These are phyloP conservation scores for Boloria euphrosyne DNA, from an alignment of 2,888 invertebrate species.

Conservation along the genomic window DNA sequence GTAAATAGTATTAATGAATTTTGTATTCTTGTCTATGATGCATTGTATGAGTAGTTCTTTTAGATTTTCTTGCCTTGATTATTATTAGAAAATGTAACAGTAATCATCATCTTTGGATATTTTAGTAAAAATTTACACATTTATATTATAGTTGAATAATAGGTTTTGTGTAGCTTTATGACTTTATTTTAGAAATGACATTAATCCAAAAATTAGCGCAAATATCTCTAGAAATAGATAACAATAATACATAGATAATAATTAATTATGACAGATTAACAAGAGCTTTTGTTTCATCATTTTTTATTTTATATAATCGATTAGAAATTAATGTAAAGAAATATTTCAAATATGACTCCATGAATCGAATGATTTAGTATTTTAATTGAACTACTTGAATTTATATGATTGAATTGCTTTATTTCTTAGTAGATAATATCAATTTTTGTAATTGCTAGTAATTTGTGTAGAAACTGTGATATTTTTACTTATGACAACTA, in stretches of 20 bases:
- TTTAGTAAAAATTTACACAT: constrained; percentile 16
- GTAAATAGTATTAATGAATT: constrained; percentile 20
- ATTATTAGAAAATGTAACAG: not conserved
- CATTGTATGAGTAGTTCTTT: constrained; percentile 1
- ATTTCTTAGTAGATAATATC: not conserved
- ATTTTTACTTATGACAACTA: constrained; percentile 16
- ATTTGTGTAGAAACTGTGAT: constrained; percentile 16
- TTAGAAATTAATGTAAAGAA: too few species aligned
- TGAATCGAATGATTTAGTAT: not conserved
- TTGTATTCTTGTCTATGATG: constrained; percentile 3
- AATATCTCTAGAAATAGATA: constrained; percentile 12
- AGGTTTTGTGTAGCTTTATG: constrained; percentile 8
- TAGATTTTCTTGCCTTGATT: constrained; percentile 18
- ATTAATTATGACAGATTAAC: not conserved
- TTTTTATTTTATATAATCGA: not conserved
- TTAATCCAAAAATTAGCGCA: constrained; percentile 13
- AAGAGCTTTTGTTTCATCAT: not conserved
- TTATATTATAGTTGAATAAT: not conserved
- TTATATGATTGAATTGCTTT: constrained; percentile 1
- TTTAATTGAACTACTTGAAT: not conserved
- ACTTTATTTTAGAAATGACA: not conserved
- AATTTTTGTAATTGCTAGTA: constrained; percentile 2
- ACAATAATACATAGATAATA: not conserved
- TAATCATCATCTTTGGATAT: not conserved
- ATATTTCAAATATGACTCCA: not conserved